A percentile compares a stretch with the other conserved stretches of the same genome.
These are phyloP conservation scores for Malurus leucopterus DNA, from an alignment of 2,797 vertebrate species.

Conservation along the genomic window DNA sequence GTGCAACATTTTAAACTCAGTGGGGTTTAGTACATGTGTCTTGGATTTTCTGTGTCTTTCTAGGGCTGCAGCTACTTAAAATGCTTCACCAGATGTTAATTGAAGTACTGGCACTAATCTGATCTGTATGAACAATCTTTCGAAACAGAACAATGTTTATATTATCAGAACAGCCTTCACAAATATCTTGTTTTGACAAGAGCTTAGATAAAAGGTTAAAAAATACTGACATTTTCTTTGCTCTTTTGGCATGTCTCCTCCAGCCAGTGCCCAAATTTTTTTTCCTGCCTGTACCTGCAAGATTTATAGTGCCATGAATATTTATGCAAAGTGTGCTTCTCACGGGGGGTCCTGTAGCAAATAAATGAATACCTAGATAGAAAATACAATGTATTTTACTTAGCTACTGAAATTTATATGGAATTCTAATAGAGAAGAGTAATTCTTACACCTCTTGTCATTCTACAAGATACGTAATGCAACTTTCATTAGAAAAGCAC, in stretches of 20 bases:
- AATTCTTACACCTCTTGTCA: neutral
- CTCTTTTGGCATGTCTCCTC: neutral
- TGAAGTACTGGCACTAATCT: neutral
- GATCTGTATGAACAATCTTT: conserved; percentile 2
- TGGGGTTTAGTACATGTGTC: neutral
- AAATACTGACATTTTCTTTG: neutral
- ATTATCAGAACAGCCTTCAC: neutral
- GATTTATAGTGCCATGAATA: neutral
- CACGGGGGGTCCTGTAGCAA: neutral
- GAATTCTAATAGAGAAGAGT: neutral
- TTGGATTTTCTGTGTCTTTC: neutral
- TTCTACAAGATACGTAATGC: neutral
- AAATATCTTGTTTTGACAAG: neutral
- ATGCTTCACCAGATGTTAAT: neutral
- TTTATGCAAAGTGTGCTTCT: neutral
- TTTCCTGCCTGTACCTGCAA: neutral
- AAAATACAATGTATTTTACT: neutral
- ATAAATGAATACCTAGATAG: neutral
- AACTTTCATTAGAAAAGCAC: neutral
- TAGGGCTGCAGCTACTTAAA: neutral
- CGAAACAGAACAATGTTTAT: neutral
- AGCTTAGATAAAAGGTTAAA: neutral
- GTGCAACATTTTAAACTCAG: neutral
- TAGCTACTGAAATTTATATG: neutral
- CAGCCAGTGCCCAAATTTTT: neutral